Percentiles rank a stretch among this genome's conserved stretches.
phyloP scores from a whole-genome alignment of 1,140 invertebrate species.

The Lepidurus couesii region DNA sequence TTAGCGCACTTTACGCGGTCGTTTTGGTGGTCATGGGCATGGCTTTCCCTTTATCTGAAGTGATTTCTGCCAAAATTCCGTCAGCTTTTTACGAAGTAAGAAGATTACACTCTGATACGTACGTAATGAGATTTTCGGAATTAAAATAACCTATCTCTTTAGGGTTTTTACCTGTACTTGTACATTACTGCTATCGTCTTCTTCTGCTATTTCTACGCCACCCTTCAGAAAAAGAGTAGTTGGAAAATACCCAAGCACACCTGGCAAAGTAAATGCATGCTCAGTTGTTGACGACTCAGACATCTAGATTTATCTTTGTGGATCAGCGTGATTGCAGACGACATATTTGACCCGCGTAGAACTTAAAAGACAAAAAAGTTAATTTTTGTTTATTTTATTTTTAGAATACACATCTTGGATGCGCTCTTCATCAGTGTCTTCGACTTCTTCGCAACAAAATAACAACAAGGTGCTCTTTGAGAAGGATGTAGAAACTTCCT shows the following conservation, averaged over 20 bases:
- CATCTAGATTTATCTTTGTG: background rate
- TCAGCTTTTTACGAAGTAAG: conserved; percentile 48
- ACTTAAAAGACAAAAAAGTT: background rate
- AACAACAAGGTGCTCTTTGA: background rate
- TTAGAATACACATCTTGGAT: background rate
- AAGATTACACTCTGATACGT: background rate
- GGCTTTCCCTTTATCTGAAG: conserved; percentile 74
- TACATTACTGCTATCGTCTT: conserved; percentile 86
- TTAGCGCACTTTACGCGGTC: conserved; percentile 90
- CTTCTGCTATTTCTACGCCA: conserved; percentile 75
- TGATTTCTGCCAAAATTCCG: conserved; percentile 45
- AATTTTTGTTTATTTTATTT: background rate
- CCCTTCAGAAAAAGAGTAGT: conserved; percentile 46
- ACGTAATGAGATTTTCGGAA: background rate
- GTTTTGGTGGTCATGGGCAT: conserved; percentile 87
- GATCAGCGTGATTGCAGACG: background rate
- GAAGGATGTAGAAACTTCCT: background rate
- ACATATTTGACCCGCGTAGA: background rate
- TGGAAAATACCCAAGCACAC: background rate
- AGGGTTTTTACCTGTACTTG: conserved; percentile 81
- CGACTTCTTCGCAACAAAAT: background rate
- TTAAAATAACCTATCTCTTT: conserved; percentile 36
- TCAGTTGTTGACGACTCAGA: background rate
- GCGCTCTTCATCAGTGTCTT: background rate
- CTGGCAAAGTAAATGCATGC: conserved; percentile 23